Evolutionary conservation across 2,113 vertebrate genomes (phyloP).

Genomic region (Eudyptes chrysolophus): DNA sequence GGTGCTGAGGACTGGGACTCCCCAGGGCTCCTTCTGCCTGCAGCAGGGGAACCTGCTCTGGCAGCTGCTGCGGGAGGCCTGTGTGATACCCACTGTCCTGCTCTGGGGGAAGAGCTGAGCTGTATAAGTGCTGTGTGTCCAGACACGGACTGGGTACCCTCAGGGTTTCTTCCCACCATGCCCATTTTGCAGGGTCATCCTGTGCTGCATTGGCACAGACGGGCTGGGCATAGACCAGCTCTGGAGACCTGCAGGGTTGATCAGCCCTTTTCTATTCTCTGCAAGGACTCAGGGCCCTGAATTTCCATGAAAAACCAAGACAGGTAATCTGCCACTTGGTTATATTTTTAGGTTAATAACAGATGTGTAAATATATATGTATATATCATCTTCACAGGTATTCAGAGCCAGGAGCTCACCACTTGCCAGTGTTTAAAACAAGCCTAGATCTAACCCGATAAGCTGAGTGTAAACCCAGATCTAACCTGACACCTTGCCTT

Average conservation of each 20-base stretch:
- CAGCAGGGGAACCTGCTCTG: background rate
- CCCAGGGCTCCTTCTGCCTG: background rate
- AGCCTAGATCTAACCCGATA: background rate
- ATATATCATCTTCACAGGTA: conserved; percentile 4
- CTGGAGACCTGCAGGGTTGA: background rate
- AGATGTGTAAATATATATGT: conserved; percentile 47
- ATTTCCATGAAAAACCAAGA: background rate
- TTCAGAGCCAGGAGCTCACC: background rate
- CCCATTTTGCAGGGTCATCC: background rate
- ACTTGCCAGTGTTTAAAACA: conserved; percentile 43
- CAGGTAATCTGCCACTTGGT: conserved; percentile 15
- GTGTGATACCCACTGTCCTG: background rate
- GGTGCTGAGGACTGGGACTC: background rate
- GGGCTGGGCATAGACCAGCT: background rate
- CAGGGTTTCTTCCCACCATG: background rate
- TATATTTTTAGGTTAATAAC: conserved; percentile 60
- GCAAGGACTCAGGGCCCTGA: background rate
- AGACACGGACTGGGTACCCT: background rate
- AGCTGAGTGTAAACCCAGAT: background rate
- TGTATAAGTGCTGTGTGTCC: background rate
- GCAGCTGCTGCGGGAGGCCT: background rate
- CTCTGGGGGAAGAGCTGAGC: background rate
- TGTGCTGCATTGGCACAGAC: rapidly evolving
- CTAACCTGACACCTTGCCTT: background rate
- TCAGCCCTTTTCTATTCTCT: background rate